Conservation (phyloP, 2,888 invertebrate genomes). For the Perizoma affinitatum region DNA sequence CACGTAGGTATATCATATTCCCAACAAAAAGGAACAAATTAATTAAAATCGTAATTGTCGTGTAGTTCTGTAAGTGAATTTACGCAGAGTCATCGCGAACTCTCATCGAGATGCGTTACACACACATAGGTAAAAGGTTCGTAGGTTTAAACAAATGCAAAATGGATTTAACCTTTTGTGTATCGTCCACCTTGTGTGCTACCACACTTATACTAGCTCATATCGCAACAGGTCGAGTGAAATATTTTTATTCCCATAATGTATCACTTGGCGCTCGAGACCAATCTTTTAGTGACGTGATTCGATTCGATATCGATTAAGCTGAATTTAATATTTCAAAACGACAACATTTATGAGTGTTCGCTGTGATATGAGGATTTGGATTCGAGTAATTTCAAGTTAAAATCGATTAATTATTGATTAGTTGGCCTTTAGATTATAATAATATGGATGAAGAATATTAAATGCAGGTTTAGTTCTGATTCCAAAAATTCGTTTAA, state of each 20-base stretch:
- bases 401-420: slow-evolving; percentile 1
- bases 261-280: slow-evolving; percentile 68
- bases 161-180: too few relatives aligned
- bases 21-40: too few relatives aligned
- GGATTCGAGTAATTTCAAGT: slow-evolving; percentile 1
- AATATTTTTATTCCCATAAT: slow-evolving; percentile 78
- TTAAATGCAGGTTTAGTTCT: too few relatives aligned
- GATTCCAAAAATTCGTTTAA: too few relatives aligned
- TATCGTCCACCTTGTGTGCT: slow-evolving; percentile 14
- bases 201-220: slow-evolving; percentile 51
- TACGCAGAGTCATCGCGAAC: too few relatives aligned
- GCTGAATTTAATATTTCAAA: slow-evolving; percentile 32
- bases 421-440: background rate
- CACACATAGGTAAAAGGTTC: too few relatives aligned
- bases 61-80: too few relatives aligned
- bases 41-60: too few relatives aligned
- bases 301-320: slow-evolving; percentile 61
- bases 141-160: too few relatives aligned
- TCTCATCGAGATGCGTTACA: too few relatives aligned
- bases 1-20: too few relatives aligned
- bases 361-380: slow-evolving; percentile 9
- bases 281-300: slow-evolving; percentile 59
- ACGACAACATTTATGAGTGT: slow-evolving; percentile 21
- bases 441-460: too few relatives aligned
- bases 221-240: slow-evolving; percentile 77